Evolutionary conservation across 2,797 vertebrate genomes (phyloP), one percentile per base, ranked within the genome.

Genomic region (Gephyroberyx darwinii): DNA sequence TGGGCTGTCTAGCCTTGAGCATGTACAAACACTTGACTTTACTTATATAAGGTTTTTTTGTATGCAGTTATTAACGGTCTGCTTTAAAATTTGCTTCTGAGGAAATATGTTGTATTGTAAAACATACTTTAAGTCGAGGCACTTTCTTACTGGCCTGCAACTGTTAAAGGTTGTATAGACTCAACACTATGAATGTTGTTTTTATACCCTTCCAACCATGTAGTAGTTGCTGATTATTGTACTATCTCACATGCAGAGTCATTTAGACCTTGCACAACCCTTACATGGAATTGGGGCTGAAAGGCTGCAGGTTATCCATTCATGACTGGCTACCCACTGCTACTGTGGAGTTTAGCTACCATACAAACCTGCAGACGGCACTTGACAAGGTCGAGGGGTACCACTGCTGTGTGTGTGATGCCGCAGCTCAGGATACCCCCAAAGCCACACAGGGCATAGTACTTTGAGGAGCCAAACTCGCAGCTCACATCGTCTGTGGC

Each of bases 371-470:
- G 94, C 61, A 95, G 69, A 58, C 93, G 93, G 69, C 94, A 95
- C 91, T 95, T 95, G 91, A 95, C 89, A 78, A 95, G 93, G 88
- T 95, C 94, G 78, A 95, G 92, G 78, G 94, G 94, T 69, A 95
- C 94, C 58, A 95, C 92, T 48, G 92, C 93, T 12, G 94, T 95
- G 91, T 95, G 94, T 52, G 94, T 95, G 85, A 95, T 2, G 69
- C 94, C 94, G 81, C 94, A 95, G 88, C 94, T 95, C 88, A 95
- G 93, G 89, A 95, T 91, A 39, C 94, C 94, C 81, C 94, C 94
- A 84, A 95, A 95, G 26, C 94, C 94, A 78, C 94, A 95, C 62
- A 95, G 89, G 74, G 92, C 93, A 86, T 95, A 95, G 89, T 93
- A 95, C 81, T 95, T 94, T 74, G 61, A 81, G 73, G 94, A 95